Evolutionary conservation across 2,888 invertebrate species (phyloP).

Genomic region (Schizaphis graminum): DNA sequence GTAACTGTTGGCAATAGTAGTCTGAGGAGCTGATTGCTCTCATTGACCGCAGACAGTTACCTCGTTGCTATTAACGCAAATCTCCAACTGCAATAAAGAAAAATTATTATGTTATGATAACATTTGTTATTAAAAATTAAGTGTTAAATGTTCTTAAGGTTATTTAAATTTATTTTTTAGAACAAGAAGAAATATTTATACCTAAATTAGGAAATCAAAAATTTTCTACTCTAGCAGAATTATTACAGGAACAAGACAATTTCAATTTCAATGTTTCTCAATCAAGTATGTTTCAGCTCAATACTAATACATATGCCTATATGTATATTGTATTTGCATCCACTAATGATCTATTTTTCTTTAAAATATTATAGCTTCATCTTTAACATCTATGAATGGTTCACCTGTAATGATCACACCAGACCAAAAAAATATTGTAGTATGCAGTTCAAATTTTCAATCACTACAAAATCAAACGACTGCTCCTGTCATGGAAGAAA

Average conservation of each 20-base stretch:
- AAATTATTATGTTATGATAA: background rate
- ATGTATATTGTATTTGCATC: background rate
- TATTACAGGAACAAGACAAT: slow-evolving; percentile 37
- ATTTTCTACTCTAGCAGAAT: slow-evolving; percentile 53
- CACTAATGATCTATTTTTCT: background rate
- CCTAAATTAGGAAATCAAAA: slow-evolving; percentile 62
- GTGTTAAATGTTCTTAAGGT: background rate
- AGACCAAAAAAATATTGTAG: slow-evolving; percentile 42
- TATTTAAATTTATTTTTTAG: slow-evolving; percentile 45
- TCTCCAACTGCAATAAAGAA: background rate
- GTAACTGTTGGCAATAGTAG: too few species aligned
- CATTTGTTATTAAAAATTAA: background rate
- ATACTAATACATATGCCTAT: background rate
- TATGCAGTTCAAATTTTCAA: slow-evolving; percentile 44
- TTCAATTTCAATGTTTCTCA: slow-evolving; percentile 38
- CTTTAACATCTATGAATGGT: slow-evolving; percentile 34
- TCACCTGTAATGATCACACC: slow-evolving; percentile 38
- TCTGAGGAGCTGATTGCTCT: too few species aligned
- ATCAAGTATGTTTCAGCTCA: slow-evolving; percentile 20
- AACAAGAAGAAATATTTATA: slow-evolving; percentile 39
- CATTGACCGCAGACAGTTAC: too few species aligned
- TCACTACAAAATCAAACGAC: background rate
- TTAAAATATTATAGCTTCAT: background rate
- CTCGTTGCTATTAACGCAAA: too few species aligned
- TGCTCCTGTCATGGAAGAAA: slow-evolving; percentile 66